Conservation (phyloP, 2,888 invertebrate genomes). For the Scaptomyza tumidula region DNA sequence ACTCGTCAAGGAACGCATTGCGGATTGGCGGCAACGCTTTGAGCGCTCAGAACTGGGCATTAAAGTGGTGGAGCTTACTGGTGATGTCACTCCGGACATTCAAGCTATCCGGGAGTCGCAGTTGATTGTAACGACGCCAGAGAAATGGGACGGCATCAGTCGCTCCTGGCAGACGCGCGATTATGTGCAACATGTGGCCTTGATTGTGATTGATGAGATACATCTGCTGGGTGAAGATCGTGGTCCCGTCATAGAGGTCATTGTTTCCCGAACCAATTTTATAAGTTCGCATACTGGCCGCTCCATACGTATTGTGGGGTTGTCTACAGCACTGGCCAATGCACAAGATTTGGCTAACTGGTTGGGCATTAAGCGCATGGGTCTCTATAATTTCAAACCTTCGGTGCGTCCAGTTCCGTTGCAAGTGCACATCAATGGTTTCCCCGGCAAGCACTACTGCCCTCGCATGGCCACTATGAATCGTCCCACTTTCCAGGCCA, state of each 20-base stretch:
- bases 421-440: slow-evolving; percentile 95
- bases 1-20: slow-evolving; percentile 96
- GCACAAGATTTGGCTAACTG: slow-evolving; percentile 98
- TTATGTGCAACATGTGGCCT: slow-evolving; percentile 95
- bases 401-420: slow-evolving; percentile 98
- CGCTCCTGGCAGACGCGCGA: slow-evolving; percentile 98
- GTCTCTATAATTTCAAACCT: slow-evolving; percentile 98
- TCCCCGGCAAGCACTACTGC: slow-evolving; percentile 98
- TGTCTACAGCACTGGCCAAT: slow-evolving; percentile 99
- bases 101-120: slow-evolving; percentile 92
- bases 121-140: slow-evolving; percentile 99
- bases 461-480: slow-evolving; percentile 99
- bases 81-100: slow-evolving; percentile 94
- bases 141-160: slow-evolving; percentile 99
- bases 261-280: slow-evolving; percentile 98
- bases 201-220: slow-evolving; percentile 99
- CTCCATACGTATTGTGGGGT: slow-evolving; percentile 94
- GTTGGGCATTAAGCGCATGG: slow-evolving; percentile 95
- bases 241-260: slow-evolving; percentile 97
- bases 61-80: slow-evolving; percentile 97
- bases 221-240: slow-evolving; percentile 96
- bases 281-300: slow-evolving; percentile 95
- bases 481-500: slow-evolving; percentile 98
- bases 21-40: slow-evolving; percentile 95
- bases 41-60: slow-evolving; percentile 88